A percentile compares a stretch with the other conserved stretches of the same genome.
These are phyloP conservation scores for Teinopalpus imperialis DNA, from an alignment of 2,888 invertebrate species.

Conservation along the genomic window DNA sequence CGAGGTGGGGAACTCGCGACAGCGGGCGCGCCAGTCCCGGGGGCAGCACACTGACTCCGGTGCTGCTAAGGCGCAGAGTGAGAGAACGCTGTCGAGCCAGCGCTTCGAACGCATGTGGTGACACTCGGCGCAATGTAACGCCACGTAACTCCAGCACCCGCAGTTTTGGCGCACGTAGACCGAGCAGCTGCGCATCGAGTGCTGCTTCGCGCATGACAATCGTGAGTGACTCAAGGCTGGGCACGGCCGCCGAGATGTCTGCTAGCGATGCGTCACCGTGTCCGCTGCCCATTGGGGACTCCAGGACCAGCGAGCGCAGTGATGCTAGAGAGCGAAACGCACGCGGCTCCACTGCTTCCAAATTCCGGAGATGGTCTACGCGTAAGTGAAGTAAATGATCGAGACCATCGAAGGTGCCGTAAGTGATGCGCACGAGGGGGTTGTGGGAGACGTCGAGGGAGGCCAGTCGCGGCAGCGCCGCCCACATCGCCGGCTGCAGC, in stretches of 20 bases:
- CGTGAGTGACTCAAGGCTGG: constrained; percentile 46
- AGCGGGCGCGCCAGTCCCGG: constrained; percentile 86
- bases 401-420: constrained; percentile 84
- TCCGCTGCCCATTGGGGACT: constrained; percentile 84
- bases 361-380: constrained; percentile 84
- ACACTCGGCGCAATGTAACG: constrained; percentile 83
- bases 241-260: constrained; percentile 39
- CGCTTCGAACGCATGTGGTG: constrained; percentile 86
- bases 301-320: constrained; percentile 84
- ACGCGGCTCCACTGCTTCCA: constrained; percentile 86
- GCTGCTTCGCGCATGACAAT: constrained; percentile 85
- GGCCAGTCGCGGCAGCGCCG: constrained; percentile 83
- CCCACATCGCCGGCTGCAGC: constrained; percentile 86
- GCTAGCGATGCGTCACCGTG: constrained; percentile 62
- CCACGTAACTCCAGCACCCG: constrained; percentile 90
- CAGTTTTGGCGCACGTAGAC: constrained; percentile 87
- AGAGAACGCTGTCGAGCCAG: constrained; percentile 87
- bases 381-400: constrained; percentile 86
- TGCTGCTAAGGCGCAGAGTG: constrained; percentile 85
- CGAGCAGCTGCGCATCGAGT: constrained; percentile 86
- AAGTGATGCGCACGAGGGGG: constrained; percentile 86
- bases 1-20: constrained; percentile 87
- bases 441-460: constrained; percentile 89
- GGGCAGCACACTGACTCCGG: constrained; percentile 87
- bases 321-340: constrained; percentile 84